Evolutionary conservation across 2,888 invertebrate species (phyloP).

Genomic region (Machimus atricapillus): DNA sequence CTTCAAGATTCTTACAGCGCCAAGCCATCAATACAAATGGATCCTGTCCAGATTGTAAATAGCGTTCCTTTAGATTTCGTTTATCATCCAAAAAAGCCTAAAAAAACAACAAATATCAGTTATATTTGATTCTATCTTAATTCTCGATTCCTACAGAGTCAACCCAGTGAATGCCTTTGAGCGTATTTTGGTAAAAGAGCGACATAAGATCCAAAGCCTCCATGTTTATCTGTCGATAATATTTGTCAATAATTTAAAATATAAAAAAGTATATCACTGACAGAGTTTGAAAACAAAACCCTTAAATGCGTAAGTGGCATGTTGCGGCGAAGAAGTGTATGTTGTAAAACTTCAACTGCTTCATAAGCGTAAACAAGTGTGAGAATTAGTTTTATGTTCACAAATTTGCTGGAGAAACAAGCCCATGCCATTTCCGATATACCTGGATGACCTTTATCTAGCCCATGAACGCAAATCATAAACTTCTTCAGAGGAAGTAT

Average conservation of each 20-base stretch:
- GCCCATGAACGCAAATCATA: slow-evolving; percentile 74
- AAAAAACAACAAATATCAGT: not conserved
- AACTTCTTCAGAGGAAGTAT: slow-evolving; percentile 66
- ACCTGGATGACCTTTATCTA: slow-evolving; percentile 69
- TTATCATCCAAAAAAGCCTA: slow-evolving; percentile 57
- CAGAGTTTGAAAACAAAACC: slow-evolving; percentile 75
- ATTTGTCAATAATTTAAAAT: not conserved
- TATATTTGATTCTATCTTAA: not conserved
- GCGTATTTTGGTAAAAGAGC: slow-evolving; percentile 56
- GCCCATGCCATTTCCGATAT: slow-evolving; percentile 73
- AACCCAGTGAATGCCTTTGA: slow-evolving; percentile 61
- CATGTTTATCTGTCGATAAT: slow-evolving; percentile 57
- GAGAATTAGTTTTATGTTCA: slow-evolving; percentile 57
- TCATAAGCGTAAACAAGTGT: slow-evolving; percentile 71
- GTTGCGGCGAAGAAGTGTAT: slow-evolving; percentile 69
- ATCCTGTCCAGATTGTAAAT: slow-evolving; percentile 58
- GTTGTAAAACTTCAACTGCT: slow-evolving; percentile 69
- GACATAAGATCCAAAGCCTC: slow-evolving; percentile 61
- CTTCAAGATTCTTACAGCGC: slow-evolving; percentile 65
- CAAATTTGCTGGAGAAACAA: slow-evolving; percentile 62
- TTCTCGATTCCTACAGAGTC: slow-evolving; percentile 54
- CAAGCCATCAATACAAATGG: slow-evolving; percentile 70
- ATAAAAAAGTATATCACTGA: slow-evolving; percentile 53
- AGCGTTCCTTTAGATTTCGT: slow-evolving; percentile 56
- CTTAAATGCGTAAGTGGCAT: slow-evolving; percentile 79